Evolutionary conservation across 1,140 invertebrate genomes (phyloP), one percentile per base, ranked within the genome.

Genomic region (Papilio glaucus): DNA sequence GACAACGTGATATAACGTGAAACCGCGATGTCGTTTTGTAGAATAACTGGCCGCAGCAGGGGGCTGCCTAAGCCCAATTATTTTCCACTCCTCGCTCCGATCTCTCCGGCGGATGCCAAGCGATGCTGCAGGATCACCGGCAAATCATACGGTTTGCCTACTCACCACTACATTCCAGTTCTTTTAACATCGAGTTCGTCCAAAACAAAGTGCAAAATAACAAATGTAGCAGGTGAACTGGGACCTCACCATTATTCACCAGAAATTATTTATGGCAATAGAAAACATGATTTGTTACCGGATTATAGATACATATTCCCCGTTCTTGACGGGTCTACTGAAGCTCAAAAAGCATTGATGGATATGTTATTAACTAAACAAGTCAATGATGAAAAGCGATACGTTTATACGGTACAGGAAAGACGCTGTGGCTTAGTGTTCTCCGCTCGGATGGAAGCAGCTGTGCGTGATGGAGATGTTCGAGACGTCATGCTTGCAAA

Each of bases 51-150:
- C 38, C 95, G 95, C 79, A 96, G 96, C 86, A 94, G 96, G 49
- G 96, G 96, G 76, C 94, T 97, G 75, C 96, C 96, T 45, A 96
- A 97, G 79, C 96, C 96, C 37, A 97, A 97, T 90, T 97, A 97
- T 85, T 96, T 97, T 81, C 97, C 97, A 2, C 93, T 98, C 29
- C 91, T 97, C 33, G 96, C 96, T 15, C 96, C 96, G 0, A 96
- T 97, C 71, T 97, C 96, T 62, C 96, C 97, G 3, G 96, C 96
- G 2, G 96, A 97, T 79, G 97, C 96, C 1, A 95, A 96, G 84
- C 94, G 96, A 71, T 96, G 96, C 78, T 97, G 97, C 84, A 94
- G 96, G 75, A 97, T 98, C 72, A 97, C 97, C 0, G 96, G 96
- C 41, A 97, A 97, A 89, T 96, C 97, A 10, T 96, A 96, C 67